Conservation (phyloP, 2,797 vertebrate genomes). For the Falco naumanni region DNA sequence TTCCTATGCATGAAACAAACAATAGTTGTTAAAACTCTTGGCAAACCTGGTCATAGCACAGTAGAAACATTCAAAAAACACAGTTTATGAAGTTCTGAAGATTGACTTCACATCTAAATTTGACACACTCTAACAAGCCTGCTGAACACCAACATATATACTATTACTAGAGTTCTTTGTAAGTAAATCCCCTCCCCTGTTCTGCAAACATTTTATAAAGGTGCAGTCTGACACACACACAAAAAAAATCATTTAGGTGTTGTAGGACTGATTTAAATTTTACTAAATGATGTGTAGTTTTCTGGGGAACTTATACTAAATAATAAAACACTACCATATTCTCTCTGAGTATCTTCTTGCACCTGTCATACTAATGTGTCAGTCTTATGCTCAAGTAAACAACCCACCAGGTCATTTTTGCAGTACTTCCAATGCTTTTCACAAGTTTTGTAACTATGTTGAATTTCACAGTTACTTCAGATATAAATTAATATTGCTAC, state of each 20-base stretch:
- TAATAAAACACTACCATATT: neutral
- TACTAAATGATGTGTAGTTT: neutral
- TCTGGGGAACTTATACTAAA: neutral
- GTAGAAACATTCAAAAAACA: neutral
- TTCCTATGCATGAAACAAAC: neutral
- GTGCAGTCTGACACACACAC: neutral
- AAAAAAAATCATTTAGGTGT: neutral
- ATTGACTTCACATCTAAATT: neutral
- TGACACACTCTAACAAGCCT: neutral
- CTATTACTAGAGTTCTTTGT: neutral
- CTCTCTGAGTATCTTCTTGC: neutral
- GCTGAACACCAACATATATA: neutral
- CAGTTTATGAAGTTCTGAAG: neutral
- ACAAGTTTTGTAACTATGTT: neutral
- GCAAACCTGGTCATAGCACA: neutral
- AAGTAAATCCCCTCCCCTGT: neutral
- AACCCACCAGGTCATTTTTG: neutral
- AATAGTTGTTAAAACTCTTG: neutral
- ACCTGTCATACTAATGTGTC: neutral
- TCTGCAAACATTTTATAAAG: neutral
- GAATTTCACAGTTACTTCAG: neutral
- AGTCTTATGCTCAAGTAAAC: neutral
- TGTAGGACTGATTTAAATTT: neutral
- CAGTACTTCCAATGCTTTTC: neutral
- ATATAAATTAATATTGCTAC: neutral